A percentile compares a stretch with the other conserved stretches of the same genome.
Conservation (phyloP, 2,888 invertebrate genomes). For the Drosophila picticornis region DNA sequence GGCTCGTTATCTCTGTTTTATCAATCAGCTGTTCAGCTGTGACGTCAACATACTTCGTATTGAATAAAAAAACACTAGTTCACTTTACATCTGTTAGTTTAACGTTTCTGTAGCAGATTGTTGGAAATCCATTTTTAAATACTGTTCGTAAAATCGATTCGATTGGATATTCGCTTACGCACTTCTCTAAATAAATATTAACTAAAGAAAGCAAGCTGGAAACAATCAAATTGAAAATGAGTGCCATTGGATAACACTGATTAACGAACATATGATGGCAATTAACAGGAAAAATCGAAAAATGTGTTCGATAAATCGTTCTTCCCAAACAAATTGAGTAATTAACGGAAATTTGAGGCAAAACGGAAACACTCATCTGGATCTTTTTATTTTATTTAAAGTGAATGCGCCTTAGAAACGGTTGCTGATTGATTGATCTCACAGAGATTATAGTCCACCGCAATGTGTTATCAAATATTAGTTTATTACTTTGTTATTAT, state of each 20-base stretch:
- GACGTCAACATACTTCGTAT: constrained; percentile 3
- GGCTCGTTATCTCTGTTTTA: constrained; percentile 2
- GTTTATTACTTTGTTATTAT: neutral
- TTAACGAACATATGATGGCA: neutral
- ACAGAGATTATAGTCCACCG: neutral
- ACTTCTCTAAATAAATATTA: neutral
- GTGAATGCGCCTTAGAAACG: neutral
- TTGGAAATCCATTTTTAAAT: neutral
- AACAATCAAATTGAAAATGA: neutral
- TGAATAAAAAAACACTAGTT: neutral
- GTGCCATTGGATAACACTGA: neutral
- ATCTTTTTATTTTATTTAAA: neutral
- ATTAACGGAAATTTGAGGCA: neutral
- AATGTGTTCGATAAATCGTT: neutral
- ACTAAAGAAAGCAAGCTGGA: neutral
- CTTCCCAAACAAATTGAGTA: neutral
- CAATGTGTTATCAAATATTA: neutral
- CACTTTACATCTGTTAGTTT: neutral
- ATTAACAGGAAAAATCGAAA: constrained; percentile 4
- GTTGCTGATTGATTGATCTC: neutral
- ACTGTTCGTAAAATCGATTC: neutral
- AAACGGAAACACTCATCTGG: neutral
- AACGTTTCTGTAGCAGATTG: neutral
- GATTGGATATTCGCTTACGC: too few species aligned
- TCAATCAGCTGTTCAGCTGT: constrained; percentile 5